Evolutionary conservation across 1,140 invertebrate genomes (phyloP), one percentile per base, ranked within the genome.

Genomic region (Diabrotica virgifera): DNA sequence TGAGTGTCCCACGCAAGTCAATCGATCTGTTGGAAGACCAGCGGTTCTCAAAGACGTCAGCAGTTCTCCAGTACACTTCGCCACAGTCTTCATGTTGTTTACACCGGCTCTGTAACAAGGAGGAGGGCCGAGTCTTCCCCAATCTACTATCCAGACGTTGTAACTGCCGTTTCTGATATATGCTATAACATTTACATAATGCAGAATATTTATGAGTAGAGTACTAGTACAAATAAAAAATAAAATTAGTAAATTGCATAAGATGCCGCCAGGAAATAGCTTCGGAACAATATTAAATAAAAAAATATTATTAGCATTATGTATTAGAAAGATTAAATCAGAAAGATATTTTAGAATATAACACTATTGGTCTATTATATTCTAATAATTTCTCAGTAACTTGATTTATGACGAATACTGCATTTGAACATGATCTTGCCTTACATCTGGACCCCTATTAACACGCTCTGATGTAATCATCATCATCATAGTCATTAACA

Each of bases 121-220:
- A 0, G 89, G 82, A 59, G 83, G 81, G 52, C 84, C 83, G 2
- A 91, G 78, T 0, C 75, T 75, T 5, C 87, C 85, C 90, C 90
- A 93, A 77, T 92, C 89, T 13, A 91, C 80, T 74, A 89, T 79
- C 71, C 91, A 86, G 2, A 91, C 86, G 76, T 92, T 93, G 80
- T 90, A 90, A 36, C 84, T 85, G 5, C 87, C 87, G 65, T 88
- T 87, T 35, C 80, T 80, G 7, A 90, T 74, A 66, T 92, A 91
- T 0, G 89, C 89, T 85, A 65, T 11, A 77, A 59, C 12, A 11
- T 51, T 2, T 1, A 11, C 12, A 51, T 12, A 51, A 51, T 51
- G 46, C 7, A 8, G 46, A 7, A 50, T 50, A 50, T 50, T 7
- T 50, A 50, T 50, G 46, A n/a, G 46, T 50, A 50, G 46, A 50